Conservation (phyloP, 2,888 invertebrate genomes). For the Euzetes globulus region DNA sequence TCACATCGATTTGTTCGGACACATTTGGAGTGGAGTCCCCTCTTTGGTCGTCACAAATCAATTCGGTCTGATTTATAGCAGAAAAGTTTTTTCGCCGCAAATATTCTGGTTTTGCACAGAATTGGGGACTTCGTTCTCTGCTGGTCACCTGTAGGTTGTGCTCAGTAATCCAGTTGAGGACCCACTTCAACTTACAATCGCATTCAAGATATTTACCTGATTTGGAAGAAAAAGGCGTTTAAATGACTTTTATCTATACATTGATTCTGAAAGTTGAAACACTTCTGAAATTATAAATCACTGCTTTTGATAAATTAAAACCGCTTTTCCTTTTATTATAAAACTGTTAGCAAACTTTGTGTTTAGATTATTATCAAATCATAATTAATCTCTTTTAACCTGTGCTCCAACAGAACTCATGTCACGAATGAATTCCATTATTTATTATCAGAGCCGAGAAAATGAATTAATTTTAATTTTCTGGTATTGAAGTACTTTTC, state of each 20-base stretch:
- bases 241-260: constrained; percentile 4
- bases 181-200: constrained; percentile 79
- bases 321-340: not conserved
- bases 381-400: constrained; percentile 12
- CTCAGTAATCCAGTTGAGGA: constrained; percentile 78
- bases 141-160: constrained; percentile 85
- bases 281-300: not conserved
- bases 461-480: not conserved
- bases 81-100: constrained; percentile 50
- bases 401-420: not conserved
- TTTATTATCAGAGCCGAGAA: not conserved
- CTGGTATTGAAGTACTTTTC: too few species aligned
- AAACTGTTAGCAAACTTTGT: not conserved
- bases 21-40: not conserved
- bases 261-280: not conserved
- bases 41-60: not conserved
- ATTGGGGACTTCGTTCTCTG: constrained; percentile 81
- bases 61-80: not conserved
- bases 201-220: constrained; percentile 65
- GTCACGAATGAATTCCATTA: constrained; percentile 2
- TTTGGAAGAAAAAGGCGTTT: not conserved
- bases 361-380: constrained; percentile 1
- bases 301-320: not conserved
- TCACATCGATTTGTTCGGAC: not conserved
- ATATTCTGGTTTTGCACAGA: constrained; percentile 73